These are phyloP conservation scores for Scaeva pyrastri DNA, from an alignment of 2,888 invertebrate genomes.

Conservation along the genomic window DNA sequence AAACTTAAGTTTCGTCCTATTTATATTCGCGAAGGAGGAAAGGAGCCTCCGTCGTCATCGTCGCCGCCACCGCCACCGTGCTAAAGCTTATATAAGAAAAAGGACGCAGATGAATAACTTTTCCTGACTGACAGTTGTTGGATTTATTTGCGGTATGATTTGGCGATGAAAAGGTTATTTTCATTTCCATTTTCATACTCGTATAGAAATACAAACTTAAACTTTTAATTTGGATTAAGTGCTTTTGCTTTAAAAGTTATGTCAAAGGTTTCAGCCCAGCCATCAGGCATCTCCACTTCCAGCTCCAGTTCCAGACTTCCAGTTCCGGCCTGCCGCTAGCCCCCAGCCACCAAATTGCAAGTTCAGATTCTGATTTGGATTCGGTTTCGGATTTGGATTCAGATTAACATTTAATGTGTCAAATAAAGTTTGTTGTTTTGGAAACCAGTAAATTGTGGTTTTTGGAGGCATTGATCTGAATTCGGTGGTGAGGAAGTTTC, in stretches of 20 bases:
- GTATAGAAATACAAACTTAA: constrained; percentile 27
- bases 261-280: constrained; percentile 22
- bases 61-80: background rate
- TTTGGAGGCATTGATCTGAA: constrained; percentile 18
- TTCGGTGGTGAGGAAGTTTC: constrained; percentile 1
- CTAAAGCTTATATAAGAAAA: background rate
- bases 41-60: background rate
- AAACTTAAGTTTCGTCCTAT: constrained; percentile 5
- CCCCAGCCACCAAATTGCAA: no score
- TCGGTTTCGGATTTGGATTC: constrained; percentile 4
- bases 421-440: constrained; percentile 30
- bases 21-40: background rate
- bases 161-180: constrained; percentile 41
- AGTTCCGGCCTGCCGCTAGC: no score
- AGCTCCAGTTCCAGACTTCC: no score
- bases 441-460: constrained; percentile 30
- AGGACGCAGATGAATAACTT: constrained; percentile 46
- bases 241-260: constrained; percentile 29
- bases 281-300: no score
- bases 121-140: constrained; percentile 54
- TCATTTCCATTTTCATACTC: constrained; percentile 20
- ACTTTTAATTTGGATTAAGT: constrained; percentile 47
- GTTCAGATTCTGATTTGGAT: no score
- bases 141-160: constrained; percentile 57
- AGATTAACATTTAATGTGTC: constrained; percentile 33